Evolutionary conservation across 37 sponge, comb jelly and placozoan genomes (phyloP), one percentile per base, ranked within the genome.

Genomic region (Chondrosia reniformis): DNA sequence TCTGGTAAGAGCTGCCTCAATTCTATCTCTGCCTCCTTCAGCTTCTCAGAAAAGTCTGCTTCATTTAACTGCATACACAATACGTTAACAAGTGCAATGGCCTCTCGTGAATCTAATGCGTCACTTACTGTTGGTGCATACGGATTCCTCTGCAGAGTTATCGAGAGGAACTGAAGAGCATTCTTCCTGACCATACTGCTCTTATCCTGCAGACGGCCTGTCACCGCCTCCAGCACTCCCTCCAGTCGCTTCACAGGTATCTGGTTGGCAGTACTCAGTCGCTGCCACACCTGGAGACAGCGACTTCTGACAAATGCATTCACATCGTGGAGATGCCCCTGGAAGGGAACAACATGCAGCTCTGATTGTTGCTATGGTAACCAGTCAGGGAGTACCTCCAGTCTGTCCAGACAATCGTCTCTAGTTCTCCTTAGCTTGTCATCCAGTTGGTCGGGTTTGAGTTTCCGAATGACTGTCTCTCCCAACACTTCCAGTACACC

Each of bases 291-390:
- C 65, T 97, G 94, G 0, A 97, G 80, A 8, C 63, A 67, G 69
- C 86, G 88, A 79, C 91, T 87, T 38, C 97, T 81, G 22, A 97
- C 97, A 85, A 93, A 97, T n/a, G 97, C 97, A 84, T 97, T 87
- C 32, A 84, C 85, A 69, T 97, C 97, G 59, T 97, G 92, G 41
- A 97, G 59, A 52, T 93, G 97, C 2, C 90, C 80, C 85, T 83
- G 66, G 3, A 76, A 22, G n/a, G n/a, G n/a, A n/a, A n/a, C n/a
- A n/a, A n/a, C n/a, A n/a, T n/a, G n/a, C n/a, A n/a, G n/a, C n/a
- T n/a, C n/a, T n/a, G n/a, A n/a, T n/a, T n/a, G n/a, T n/a, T n/a
- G n/a, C n/a, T n/a, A n/a, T n/a, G n/a, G n/a, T n/a, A n/a, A n/a
- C n/a, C n/a, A n/a, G n/a, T n/a, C n/a, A n/a, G n/a, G n/a, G n/a